Conservation (phyloP, 2,797 vertebrate genomes). For the Bovichtus diacanthus region DNA sequence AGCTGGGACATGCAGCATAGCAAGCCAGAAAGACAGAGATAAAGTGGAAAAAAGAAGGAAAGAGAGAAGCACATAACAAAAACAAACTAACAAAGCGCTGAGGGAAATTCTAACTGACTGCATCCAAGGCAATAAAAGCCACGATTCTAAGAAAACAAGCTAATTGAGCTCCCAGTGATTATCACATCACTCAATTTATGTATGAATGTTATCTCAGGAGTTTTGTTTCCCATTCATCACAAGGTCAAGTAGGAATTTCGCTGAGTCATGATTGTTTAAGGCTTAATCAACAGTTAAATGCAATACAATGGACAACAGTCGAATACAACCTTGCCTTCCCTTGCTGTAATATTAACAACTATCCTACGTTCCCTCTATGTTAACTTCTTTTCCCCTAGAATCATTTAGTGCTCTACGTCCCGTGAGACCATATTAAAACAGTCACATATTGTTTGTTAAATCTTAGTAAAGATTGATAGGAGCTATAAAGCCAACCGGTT, state of each 20-base stretch:
- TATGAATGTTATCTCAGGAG: not conserved
- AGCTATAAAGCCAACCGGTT: slow-evolving; percentile 26
- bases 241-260: slow-evolving; percentile 15
- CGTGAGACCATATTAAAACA: not conserved
- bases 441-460: not conserved
- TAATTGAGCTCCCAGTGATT: slow-evolving; percentile 11
- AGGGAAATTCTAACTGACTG: not conserved
- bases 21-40: slow-evolving; percentile 33
- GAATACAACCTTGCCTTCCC: not conserved
- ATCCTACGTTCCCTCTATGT: not conserved
- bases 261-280: not conserved
- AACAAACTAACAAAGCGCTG: not conserved
- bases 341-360: not conserved
- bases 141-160: slow-evolving; percentile 19
- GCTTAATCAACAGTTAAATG: not conserved
- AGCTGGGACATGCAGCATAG: slow-evolving; percentile 74
- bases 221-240: slow-evolving; percentile 6
- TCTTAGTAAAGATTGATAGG: not conserved
- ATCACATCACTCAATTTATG: slow-evolving; percentile 20
- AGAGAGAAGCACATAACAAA: slow-evolving; percentile 11
- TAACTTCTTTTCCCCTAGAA: not conserved
- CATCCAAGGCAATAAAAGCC: slow-evolving; percentile 8
- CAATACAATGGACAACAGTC: too few relatives aligned
- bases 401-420: not conserved
- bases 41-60: not conserved